Conservation (phyloP, 2,888 invertebrate genomes). For the Ligdia adustata region DNA sequence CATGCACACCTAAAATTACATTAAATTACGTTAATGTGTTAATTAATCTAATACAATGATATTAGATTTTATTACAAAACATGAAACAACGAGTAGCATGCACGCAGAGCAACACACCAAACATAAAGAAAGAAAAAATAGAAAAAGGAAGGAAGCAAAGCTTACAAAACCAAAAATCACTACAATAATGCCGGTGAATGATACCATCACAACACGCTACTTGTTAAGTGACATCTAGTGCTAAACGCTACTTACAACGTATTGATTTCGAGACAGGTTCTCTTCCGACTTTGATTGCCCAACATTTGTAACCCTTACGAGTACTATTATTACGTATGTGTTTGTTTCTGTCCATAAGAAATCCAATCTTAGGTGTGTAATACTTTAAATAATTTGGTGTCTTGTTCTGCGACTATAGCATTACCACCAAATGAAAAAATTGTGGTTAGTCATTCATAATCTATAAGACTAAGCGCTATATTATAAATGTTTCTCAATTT, state of each 20-base stretch:
- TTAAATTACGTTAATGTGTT: constrained; percentile 38
- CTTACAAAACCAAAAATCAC: constrained; percentile 51
- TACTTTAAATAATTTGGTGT: constrained; percentile 60
- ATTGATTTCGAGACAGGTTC: constrained; percentile 46
- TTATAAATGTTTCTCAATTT: constrained; percentile 9
- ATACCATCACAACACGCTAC: constrained; percentile 78
- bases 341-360: constrained; percentile 64
- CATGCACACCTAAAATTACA: neutral
- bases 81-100: constrained; percentile 39
- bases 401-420: constrained; percentile 71
- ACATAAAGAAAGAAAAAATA: constrained; percentile 49
- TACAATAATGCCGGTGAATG: constrained; percentile 48
- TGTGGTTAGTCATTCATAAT: constrained; percentile 64
- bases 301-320: constrained; percentile 59
- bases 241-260: constrained; percentile 58
- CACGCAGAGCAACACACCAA: constrained; percentile 75
- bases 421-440: constrained; percentile 70
- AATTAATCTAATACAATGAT: constrained; percentile 48
- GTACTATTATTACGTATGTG: too few species aligned
- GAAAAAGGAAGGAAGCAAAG: constrained; percentile 62
- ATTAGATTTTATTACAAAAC: constrained; percentile 41
- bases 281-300: constrained; percentile 49
- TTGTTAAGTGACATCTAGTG: constrained; percentile 68
- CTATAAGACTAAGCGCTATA: too few species aligned
- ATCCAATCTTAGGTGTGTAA: constrained; percentile 78